Conservation (phyloP, 2,113 vertebrate genomes). For the Lepisosteus osseus region DNA sequence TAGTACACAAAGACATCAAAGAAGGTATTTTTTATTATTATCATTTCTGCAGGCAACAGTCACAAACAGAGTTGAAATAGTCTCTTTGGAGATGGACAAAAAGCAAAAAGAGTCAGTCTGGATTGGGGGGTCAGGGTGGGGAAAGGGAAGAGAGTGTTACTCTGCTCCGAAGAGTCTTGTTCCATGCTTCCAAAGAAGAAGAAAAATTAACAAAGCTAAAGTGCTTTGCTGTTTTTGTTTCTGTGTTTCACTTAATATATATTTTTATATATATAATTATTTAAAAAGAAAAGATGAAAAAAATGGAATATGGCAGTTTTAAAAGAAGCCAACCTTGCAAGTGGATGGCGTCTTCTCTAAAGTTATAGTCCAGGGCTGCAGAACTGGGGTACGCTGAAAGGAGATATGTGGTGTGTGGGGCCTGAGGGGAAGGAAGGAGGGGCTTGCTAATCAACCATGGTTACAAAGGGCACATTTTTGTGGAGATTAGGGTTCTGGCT, state of each 20-base stretch:
- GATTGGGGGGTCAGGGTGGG: slow-evolving; percentile 34
- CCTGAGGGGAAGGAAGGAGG: slow-evolving; percentile 27
- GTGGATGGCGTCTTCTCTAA: not conserved
- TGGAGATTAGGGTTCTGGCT: slow-evolving; percentile 99
- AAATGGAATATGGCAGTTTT: not conserved
- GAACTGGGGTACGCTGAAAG: not conserved
- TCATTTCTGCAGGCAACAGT: slow-evolving; percentile 83
- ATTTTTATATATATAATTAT: slow-evolving; percentile 21
- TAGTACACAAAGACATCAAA: slow-evolving; percentile 93
- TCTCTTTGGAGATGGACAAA: slow-evolving; percentile 82
- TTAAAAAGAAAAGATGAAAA: not conserved
- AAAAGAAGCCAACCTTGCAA: slow-evolving; percentile 1
- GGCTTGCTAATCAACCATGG: slow-evolving; percentile 69
- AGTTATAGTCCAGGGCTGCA: not conserved
- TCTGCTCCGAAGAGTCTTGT: not conserved
- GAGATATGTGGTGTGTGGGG: not conserved
- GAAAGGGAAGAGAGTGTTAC: slow-evolving; percentile 32
- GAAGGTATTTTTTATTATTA: slow-evolving; percentile 64
- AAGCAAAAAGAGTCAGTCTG: slow-evolving; percentile 40
- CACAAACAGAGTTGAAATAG: slow-evolving; percentile 77
- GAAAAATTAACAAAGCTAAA: slow-evolving; percentile 36
- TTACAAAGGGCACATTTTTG: slow-evolving; percentile 92
- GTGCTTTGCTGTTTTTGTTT: slow-evolving; percentile 65
- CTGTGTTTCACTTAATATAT: slow-evolving; percentile 37
- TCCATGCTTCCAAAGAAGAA: not conserved